Conservation (phyloP, 1,140 invertebrate genomes). For the Arion vulgaris region DNA sequence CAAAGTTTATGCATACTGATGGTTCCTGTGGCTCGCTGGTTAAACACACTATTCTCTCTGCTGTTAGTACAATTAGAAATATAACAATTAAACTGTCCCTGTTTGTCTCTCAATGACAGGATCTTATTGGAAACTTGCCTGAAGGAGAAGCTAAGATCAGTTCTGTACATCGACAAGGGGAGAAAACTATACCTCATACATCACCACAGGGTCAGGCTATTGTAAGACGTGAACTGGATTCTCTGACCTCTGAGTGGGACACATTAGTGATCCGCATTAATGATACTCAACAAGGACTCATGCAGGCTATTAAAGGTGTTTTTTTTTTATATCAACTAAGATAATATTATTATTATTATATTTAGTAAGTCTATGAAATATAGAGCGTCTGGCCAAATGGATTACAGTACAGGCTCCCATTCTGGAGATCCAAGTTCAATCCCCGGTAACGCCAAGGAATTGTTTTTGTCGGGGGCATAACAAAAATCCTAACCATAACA, state of each 20-base stretch:
- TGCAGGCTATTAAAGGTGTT: constrained; percentile 78
- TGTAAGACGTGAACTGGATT: constrained; percentile 84
- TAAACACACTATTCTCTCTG: too few relatives aligned
- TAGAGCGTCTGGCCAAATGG: too few relatives aligned
- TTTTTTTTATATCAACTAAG: too few relatives aligned
- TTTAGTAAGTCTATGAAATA: too few relatives aligned
- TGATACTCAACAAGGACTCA: constrained; percentile 75
- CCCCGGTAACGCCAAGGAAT: too few relatives aligned
- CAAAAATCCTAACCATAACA: too few relatives aligned
- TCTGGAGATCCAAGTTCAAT: too few relatives aligned
- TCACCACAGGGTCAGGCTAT: constrained; percentile 83
- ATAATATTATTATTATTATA: too few relatives aligned
- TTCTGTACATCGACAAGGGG: constrained; percentile 54
- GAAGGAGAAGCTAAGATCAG: constrained; percentile 66
- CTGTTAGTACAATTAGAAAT: not conserved
- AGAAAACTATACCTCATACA: constrained; percentile 77
- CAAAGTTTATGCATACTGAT: too few relatives aligned
- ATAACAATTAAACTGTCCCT: not conserved
- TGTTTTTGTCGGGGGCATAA: too few relatives aligned
- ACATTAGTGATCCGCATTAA: constrained; percentile 79
- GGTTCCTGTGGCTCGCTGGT: too few relatives aligned
- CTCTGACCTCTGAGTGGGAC: constrained; percentile 82
- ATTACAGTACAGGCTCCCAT: too few relatives aligned
- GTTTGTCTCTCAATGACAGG: not conserved
- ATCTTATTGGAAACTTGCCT: constrained; percentile 41